These are phyloP conservation scores for Anguilla pacifica DNA, from an alignment of 2,797 vertebrate species.

Conservation along the genomic window DNA sequence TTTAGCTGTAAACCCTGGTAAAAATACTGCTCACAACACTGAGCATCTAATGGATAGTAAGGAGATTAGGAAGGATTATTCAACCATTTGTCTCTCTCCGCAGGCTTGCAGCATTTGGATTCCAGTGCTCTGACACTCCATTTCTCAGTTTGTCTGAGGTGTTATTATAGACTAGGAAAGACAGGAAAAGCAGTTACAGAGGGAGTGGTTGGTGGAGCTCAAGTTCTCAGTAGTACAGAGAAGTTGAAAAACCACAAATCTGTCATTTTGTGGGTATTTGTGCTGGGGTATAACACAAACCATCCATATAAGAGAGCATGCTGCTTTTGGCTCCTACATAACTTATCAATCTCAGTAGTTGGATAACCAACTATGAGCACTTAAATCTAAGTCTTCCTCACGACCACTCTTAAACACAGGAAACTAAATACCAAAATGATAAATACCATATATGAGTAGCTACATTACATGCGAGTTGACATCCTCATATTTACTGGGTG, in stretches of 20 bases:
- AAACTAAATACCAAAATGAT: background rate
- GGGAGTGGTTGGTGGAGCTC: background rate
- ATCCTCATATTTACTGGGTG: background rate
- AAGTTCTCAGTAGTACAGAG: background rate
- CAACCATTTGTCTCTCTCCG: slow-evolving; percentile 53
- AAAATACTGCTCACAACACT: slow-evolving; percentile 64
- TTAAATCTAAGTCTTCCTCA: background rate
- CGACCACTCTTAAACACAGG: background rate
- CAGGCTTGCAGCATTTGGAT: slow-evolving; percentile 12
- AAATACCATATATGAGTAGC: background rate
- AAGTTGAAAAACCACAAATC: background rate
- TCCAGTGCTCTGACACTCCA: background rate
- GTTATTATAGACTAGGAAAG: background rate
- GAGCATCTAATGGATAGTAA: slow-evolving; percentile 38
- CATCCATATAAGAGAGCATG: background rate
- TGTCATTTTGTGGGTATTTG: background rate
- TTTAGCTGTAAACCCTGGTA: slow-evolving; percentile 58
- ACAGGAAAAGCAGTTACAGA: background rate
- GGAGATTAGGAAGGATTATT: slow-evolving; percentile 68
- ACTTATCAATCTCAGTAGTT: background rate
- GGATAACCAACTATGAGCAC: background rate
- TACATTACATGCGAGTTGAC: background rate
- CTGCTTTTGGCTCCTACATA: background rate
- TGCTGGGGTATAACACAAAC: background rate
- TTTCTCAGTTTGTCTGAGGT: background rate